Base-by-base conservation (phyloP, 2,888 invertebrate genomes). In the Drosophila algonquin region DNA sequence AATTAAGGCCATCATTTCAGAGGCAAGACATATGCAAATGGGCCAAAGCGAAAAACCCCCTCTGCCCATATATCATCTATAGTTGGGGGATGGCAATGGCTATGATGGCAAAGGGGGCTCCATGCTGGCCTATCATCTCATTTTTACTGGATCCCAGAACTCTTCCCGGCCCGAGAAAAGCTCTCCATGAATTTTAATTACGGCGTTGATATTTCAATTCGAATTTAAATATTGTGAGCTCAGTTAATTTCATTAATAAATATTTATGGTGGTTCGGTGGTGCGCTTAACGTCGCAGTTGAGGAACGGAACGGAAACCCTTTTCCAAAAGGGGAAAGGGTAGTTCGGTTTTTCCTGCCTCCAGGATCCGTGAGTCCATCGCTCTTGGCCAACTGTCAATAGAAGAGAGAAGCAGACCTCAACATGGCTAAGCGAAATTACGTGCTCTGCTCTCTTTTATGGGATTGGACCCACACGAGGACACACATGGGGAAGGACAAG, bases 161-260 rank as follows among this genome's bases (percentile, higher is more conserved):
- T 3, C 48, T 53, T 10, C 54, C 48, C 35, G 48, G n/a, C 47
- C 54, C 10, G 9, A 53, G 62, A 63, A 45, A 12, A 50, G 67
- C 40, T 69, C 58, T 77, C 62, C 80, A 79, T 86, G 90, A 86
- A 89, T 90, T 89, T 90, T 90, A 90, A 90, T 90, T 90, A 90
- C 59, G 59, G 53, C 76, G 82, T 64, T 84, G 77, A 85, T 89
- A 80, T 82, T 79, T 78, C 77, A 79, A 89, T 83, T 82, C 87
- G 78, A 88, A 89, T 83, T 81, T 87, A n/a, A 40, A 40, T 40
- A n/a, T n/a, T 80, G 76, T 78, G 76, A 69, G 77, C 79, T 73
- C 75, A 77, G 90, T 90, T 90, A 90, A 90, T 90, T 90, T 88
- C 84, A 89, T 90, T 90, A 90, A 90, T 89, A 90, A 89, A 90